Base-by-base conservation (phyloP, 2,797 vertebrate genomes). In the Channa striata region DNA sequence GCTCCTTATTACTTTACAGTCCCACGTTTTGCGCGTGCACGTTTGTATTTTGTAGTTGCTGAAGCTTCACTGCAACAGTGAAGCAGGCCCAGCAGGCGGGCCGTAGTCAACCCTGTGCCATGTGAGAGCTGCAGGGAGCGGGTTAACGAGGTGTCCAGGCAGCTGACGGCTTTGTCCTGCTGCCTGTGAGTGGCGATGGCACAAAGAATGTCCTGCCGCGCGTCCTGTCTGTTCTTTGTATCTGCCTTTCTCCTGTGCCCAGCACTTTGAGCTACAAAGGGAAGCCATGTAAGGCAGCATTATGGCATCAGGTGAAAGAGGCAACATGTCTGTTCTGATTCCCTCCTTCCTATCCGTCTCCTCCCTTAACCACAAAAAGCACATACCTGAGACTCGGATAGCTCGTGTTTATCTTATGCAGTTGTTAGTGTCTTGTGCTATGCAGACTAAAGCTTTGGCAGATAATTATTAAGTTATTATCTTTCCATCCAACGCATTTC, bases 141-240 rank as follows among this genome's bases (percentile, higher is more conserved):
- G 86, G 59, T 89, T 94, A 94, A 94, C 90, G 91, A 93, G 92
- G 90, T 86, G 87, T 89, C 86, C 83, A 20, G 83, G 85, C 90
- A 92, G 87, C 89, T 92, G 91, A 91, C 44, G 83, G 89, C 85
- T 91, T 93, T 91, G 91, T 92, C 84, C 84, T 46, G 68, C 86
- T 43, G 72, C 72, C 75, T 78, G 71, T 51, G 82, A 88, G 87
- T 17, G 70, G 72, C 25, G 57, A 85, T 77, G 86, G 78, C 88
- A 91, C 86, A 84, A 85, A 87, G 82, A 80, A 65, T 54, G 70
- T 91, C 93, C 91, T 86, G 91, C 88, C 53, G 91, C 84, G 93
- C 88, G 86, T 84, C 82, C 82, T 88, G 91, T 92, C 92, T 94
- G 85, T 88, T 89, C 91, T 93, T 93, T 93, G 91, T 94, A 82